A percentile compares a stretch with the other conserved stretches of the same genome.
These are phyloP conservation scores for Eulemur coronatus DNA, from an alignment of 2,797 vertebrate genomes.

Conservation along the genomic window DNA sequence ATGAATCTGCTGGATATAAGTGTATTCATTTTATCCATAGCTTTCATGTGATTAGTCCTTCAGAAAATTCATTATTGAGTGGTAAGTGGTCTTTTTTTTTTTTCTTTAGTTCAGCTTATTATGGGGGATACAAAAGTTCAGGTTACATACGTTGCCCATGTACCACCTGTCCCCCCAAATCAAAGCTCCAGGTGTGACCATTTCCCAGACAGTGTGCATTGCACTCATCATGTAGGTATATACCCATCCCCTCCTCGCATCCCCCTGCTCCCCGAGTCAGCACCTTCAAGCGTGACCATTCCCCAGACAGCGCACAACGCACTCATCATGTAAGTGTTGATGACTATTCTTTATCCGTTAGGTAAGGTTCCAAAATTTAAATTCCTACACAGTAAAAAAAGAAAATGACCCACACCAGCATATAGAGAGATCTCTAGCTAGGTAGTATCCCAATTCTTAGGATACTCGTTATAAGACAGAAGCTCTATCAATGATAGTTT, in stretches of 20 bases:
- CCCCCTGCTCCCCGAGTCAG: too few species aligned
- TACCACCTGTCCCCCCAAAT: too few species aligned
- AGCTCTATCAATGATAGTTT: not conserved
- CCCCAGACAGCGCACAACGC: too few species aligned
- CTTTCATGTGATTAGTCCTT: not conserved
- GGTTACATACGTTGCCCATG: too few species aligned
- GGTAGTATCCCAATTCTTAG: not conserved
- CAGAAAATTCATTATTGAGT: not conserved
- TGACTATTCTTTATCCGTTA: not conserved
- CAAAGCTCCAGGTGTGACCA: too few species aligned
- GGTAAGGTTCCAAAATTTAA: not conserved
- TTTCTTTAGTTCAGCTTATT: too few species aligned
- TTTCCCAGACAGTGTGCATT: too few species aligned
- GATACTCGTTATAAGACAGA: not conserved
- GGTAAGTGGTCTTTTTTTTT: not conserved
- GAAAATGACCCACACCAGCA: not conserved
- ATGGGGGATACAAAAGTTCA: too few species aligned
- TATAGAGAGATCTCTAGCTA: not conserved
- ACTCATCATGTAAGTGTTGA: not conserved
- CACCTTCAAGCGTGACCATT: too few species aligned
- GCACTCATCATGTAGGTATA: too few species aligned
- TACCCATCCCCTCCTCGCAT: too few species aligned
- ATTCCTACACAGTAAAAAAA: not conserved
- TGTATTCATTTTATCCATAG: not conserved
- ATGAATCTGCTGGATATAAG: not conserved